phyloP scores from a whole-genome alignment of 2,113 vertebrate genomes.

The Callorhinus ursinus region DNA sequence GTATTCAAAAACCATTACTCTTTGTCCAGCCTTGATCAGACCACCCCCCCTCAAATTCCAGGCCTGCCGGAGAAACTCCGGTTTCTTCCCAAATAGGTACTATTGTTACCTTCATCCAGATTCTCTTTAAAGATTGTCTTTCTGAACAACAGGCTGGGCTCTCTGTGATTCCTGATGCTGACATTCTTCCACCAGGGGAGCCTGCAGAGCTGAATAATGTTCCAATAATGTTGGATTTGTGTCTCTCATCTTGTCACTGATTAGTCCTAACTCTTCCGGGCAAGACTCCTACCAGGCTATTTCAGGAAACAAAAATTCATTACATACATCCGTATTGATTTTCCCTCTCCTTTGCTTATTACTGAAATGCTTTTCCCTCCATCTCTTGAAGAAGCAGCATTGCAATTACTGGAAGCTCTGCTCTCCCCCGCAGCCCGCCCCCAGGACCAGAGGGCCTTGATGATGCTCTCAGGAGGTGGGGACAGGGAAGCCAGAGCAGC shows the following conservation, averaged over 20 bases:
- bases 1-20: not conserved
- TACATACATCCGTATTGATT: slow-evolving; percentile 78
- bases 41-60: not conserved
- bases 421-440: not conserved
- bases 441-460: not conserved
- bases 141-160: not conserved
- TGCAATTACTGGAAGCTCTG: slow-evolving; percentile 75
- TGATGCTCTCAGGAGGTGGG: not conserved
- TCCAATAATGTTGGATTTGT: slow-evolving; percentile 70
- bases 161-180: not conserved
- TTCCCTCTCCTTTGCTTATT: slow-evolving; percentile 75
- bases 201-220: slow-evolving; percentile 36
- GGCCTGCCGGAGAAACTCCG: not conserved
- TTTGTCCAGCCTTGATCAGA: not conserved
- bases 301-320: slow-evolving; percentile 83
- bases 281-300: slow-evolving; percentile 77
- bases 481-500: not conserved
- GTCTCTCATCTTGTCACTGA: slow-evolving; percentile 71
- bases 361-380: slow-evolving; percentile 53
- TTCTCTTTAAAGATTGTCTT: not conserved
- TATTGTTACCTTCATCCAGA: not conserved
- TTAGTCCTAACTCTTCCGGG: slow-evolving; percentile 76
- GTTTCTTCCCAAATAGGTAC: not conserved
- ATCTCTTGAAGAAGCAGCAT: slow-evolving; percentile 46
- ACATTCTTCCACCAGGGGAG: slow-evolving; percentile 23